Percentiles rank a stretch among this genome's conserved stretches.
phyloP scores from a whole-genome alignment of 37 sponge, comb jelly and placozoan species.

The Hormiphora californensis region DNA sequence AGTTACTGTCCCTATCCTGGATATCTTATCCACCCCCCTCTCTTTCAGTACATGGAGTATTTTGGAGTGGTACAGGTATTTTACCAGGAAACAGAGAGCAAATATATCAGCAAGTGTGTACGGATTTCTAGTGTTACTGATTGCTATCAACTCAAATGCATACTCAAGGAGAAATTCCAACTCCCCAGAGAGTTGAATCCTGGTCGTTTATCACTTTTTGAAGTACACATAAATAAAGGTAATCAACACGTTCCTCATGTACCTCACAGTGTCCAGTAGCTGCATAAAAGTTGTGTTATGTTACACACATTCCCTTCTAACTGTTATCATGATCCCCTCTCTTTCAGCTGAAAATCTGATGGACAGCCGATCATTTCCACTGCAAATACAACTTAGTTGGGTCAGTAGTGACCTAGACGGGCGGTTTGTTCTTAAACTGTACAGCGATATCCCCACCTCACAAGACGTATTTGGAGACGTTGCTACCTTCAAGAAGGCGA shows the following conservation, averaged over 20 bases:
- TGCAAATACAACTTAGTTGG: slow-evolving; percentile 30
- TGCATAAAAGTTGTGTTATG: too few species aligned
- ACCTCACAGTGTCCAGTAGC: too few species aligned
- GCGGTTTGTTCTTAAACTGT: slow-evolving; percentile 17
- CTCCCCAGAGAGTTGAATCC: slow-evolving; percentile 2
- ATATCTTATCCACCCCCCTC: background rate
- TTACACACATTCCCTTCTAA: too few species aligned
- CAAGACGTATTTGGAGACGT: slow-evolving; percentile 42
- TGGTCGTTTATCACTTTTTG: background rate
- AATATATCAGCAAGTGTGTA: slow-evolving; percentile 34
- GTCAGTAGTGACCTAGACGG: background rate
- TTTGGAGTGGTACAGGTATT: slow-evolving; percentile 47
- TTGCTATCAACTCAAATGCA: background rate
- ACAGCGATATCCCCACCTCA: background rate
- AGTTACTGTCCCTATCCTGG: background rate
- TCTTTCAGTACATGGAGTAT: slow-evolving; percentile 49
- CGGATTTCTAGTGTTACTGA: slow-evolving; percentile 43
- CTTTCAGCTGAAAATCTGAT: too few species aligned
- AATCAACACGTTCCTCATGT: too few species aligned
- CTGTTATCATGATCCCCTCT: too few species aligned
- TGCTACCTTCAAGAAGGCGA: slow-evolving; percentile 30
- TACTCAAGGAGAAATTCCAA: slow-evolving; percentile 28
- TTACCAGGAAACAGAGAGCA: slow-evolving; percentile 5
- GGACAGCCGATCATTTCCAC: too few species aligned
- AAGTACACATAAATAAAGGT: slow-evolving; percentile 5